phyloP scores from a whole-genome alignment of 92 coral and sea anemone species.

The Epizoanthus scotinus region DNA sequence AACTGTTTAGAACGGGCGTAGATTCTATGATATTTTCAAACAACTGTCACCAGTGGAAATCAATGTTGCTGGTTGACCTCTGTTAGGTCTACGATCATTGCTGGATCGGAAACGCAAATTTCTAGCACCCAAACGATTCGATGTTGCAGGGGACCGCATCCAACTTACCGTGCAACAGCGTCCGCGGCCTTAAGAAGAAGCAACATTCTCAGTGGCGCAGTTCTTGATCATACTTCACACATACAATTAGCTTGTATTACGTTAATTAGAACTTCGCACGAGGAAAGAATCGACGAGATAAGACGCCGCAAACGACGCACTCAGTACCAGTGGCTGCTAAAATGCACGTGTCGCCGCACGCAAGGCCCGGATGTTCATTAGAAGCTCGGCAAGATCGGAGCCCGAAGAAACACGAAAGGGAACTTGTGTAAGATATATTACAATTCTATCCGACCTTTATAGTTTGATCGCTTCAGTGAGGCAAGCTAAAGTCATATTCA shows the following conservation, averaged over 20 bases:
- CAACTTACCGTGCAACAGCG: slow-evolving; percentile 80
- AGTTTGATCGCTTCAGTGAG: neutral
- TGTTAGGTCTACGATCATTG: slow-evolving; percentile 20
- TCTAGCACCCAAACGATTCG: slow-evolving; percentile 26
- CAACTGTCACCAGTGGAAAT: slow-evolving; percentile 29
- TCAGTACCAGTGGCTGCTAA: slow-evolving; percentile 58
- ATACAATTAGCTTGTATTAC: slow-evolving; percentile 48
- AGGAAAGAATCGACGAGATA: slow-evolving; percentile 42
- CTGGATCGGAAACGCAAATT: slow-evolving; percentile 39
- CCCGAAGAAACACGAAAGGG: slow-evolving; percentile 2
- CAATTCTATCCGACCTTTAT: neutral
- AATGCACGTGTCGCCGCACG: slow-evolving; percentile 96
- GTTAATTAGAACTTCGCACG: slow-evolving; percentile 59
- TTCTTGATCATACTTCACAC: slow-evolving; percentile 67
- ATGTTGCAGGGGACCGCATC: slow-evolving; percentile 8
- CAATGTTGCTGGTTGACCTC: slow-evolving; percentile 41
- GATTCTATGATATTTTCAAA: slow-evolving; percentile 10
- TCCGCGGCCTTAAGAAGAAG: slow-evolving; percentile 96
- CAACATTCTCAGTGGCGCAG: slow-evolving; percentile 67
- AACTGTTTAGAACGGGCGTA: neutral
- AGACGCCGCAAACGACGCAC: slow-evolving; percentile 90
- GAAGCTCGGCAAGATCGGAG: slow-evolving; percentile 35
- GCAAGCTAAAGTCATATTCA: neutral
- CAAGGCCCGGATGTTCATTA: slow-evolving; percentile 96
- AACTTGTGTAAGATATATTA: neutral